Percentiles rank a stretch among this genome's conserved stretches.
phyloP scores from a whole-genome alignment of 64 coral and sea anemone species.

The Montipora sp. region DNA sequence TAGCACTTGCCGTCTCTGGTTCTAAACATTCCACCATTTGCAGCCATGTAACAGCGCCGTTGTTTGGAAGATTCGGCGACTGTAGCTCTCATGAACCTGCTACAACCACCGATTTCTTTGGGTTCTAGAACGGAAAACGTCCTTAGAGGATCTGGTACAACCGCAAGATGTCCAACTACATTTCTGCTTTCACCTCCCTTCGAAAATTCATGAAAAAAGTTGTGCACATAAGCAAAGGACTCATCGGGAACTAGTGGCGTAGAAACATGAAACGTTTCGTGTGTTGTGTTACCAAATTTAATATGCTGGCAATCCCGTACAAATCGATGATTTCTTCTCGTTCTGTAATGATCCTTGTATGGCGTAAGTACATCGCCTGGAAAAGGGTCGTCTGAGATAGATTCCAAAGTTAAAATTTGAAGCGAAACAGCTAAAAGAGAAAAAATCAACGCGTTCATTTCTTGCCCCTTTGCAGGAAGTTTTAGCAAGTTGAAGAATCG shows the following conservation, averaged over 20 bases:
- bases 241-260: slow-evolving; percentile 36
- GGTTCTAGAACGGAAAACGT: slow-evolving; percentile 96
- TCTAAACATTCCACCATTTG: slow-evolving; percentile 94
- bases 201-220: slow-evolving; percentile 72
- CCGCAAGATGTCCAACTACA: slow-evolving; percentile 80
- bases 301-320: slow-evolving; percentile 84
- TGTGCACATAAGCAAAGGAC: slow-evolving; percentile 63
- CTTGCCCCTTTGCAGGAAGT: neutral
- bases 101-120: slow-evolving; percentile 74
- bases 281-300: slow-evolving; percentile 82
- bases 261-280: slow-evolving; percentile 56
- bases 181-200: slow-evolving; percentile 16
- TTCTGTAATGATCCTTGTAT: slow-evolving; percentile 63
- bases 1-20: slow-evolving; percentile 89
- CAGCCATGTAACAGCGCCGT: slow-evolving; percentile 69
- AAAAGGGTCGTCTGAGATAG: slow-evolving; percentile 45
- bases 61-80: slow-evolving; percentile 61
- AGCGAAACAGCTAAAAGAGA: slow-evolving; percentile 2
- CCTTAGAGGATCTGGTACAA: slow-evolving; percentile 70
- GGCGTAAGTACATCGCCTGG: slow-evolving; percentile 83
- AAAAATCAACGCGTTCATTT: neutral
- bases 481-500: too few relatives aligned
- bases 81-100: slow-evolving; percentile 55
- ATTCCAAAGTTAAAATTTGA: neutral
- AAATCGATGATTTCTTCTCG: slow-evolving; percentile 61